Conservation (phyloP, 2,113 vertebrate genomes). For the Fulica atra region DNA sequence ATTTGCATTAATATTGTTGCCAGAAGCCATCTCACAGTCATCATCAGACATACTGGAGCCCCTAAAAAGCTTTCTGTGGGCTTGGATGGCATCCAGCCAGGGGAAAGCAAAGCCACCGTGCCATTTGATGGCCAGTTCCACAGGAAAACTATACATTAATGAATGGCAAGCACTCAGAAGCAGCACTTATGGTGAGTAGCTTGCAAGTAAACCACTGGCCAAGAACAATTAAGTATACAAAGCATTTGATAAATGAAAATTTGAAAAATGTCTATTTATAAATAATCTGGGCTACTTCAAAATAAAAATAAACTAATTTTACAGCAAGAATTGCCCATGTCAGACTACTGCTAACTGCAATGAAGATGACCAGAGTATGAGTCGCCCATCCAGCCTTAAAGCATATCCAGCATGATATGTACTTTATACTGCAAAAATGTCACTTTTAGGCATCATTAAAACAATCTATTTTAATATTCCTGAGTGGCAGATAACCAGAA, state of each 20-base stretch:
- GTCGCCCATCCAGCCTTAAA: not conserved
- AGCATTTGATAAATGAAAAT: not conserved
- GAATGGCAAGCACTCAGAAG: not conserved
- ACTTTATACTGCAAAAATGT: not conserved
- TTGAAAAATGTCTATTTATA: not conserved
- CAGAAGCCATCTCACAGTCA: constrained; percentile 63
- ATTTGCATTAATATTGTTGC: constrained; percentile 28
- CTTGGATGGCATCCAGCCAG: constrained; percentile 37
- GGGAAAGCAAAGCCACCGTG: constrained; percentile 25
- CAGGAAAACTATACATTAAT: not conserved
- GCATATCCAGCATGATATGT: not conserved
- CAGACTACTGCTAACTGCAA: not conserved
- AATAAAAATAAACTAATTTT: not conserved
- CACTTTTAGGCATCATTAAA: not conserved
- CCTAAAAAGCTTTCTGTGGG: constrained; percentile 62
- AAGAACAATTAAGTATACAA: not conserved
- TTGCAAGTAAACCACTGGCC: not conserved
- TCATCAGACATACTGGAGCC: constrained; percentile 62
- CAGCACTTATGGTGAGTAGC: not conserved
- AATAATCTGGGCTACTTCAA: not conserved
- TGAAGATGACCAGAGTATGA: not conserved
- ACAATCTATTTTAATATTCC: not conserved
- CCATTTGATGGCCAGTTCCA: constrained; percentile 4
- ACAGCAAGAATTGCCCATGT: not conserved
- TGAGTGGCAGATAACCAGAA: not conserved